phyloP scores from a whole-genome alignment of 2,797 vertebrate genomes.

The Rousettus madagascariensis region DNA sequence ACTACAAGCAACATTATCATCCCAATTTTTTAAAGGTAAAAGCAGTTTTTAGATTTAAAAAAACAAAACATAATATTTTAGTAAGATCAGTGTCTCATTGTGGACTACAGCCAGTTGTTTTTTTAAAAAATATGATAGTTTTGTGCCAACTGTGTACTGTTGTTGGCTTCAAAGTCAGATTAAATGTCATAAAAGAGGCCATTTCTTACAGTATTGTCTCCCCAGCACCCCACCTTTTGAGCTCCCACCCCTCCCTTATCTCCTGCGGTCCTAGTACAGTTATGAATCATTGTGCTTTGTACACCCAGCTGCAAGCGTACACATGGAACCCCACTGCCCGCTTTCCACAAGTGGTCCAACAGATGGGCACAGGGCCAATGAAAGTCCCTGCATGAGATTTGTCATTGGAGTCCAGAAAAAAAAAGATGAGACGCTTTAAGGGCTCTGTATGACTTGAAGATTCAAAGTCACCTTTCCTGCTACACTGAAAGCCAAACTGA shows the following conservation, averaged over 20 bases:
- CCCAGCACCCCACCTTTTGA: neutral
- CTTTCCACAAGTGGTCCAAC: neutral
- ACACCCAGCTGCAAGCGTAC: neutral
- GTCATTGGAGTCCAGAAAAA: neutral
- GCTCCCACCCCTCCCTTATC: neutral
- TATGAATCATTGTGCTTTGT: neutral
- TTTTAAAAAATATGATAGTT: neutral
- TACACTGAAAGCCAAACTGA: neutral
- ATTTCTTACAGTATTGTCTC: neutral
- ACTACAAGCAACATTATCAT: neutral
- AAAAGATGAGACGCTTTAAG: neutral
- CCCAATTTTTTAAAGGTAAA: constrained; percentile 22
- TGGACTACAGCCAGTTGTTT: neutral
- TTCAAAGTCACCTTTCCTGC: neutral
- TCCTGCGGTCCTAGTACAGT: neutral
- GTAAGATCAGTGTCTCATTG: constrained; percentile 11
- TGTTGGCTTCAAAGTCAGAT: constrained; percentile 31
- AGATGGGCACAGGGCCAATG: neutral
- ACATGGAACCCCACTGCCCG: neutral
- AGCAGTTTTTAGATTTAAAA: constrained; percentile 36
- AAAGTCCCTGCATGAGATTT: neutral
- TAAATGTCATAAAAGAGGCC: constrained; percentile 28
- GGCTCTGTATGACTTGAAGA: neutral
- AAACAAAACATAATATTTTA: constrained; percentile 33
- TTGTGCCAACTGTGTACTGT: neutral